Percentiles rank a stretch among this genome's conserved stretches.
phyloP scores from a whole-genome alignment of 2,797 vertebrate species.

The Myotis pilosus region DNA sequence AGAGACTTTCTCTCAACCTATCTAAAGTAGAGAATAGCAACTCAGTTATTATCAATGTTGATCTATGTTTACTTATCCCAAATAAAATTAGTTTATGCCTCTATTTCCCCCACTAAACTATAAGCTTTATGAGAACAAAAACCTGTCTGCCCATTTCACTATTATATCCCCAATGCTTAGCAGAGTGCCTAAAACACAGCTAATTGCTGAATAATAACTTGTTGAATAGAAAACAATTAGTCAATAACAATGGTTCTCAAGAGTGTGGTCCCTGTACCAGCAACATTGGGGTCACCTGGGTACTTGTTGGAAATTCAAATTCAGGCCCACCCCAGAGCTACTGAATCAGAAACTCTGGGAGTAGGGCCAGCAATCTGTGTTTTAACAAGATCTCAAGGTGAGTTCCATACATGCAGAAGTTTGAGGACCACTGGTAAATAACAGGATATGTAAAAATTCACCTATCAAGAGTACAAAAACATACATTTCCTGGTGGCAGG shows the following conservation, averaged over 20 bases:
- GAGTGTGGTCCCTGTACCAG: neutral
- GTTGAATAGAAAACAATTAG: neutral
- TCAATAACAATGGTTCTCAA: neutral
- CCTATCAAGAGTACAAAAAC: neutral
- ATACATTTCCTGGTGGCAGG: neutral
- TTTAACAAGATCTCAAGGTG: conserved; percentile 12
- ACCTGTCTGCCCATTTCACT: neutral
- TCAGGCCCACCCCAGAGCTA: neutral
- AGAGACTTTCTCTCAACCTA: neutral
- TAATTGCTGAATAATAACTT: conserved; percentile 22
- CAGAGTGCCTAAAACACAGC: neutral
- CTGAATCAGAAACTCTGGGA: conserved; percentile 10
- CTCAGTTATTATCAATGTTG: neutral
- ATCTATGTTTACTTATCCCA: neutral
- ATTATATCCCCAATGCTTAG: neutral
- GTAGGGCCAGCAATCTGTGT: neutral
- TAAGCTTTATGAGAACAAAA: conserved; percentile 19
- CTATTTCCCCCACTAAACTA: neutral
- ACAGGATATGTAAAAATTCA: neutral
- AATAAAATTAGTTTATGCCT: conserved; percentile 33
- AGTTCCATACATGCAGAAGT: conserved; percentile 1
- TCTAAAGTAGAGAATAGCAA: conserved; percentile 25
- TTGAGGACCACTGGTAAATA: conserved; percentile 23
- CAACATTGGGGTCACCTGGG: neutral
- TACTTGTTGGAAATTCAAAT: conserved; percentile 9